Evolutionary conservation across 1,140 invertebrate species (phyloP).

Genomic region (Episyrphus balteatus): DNA sequence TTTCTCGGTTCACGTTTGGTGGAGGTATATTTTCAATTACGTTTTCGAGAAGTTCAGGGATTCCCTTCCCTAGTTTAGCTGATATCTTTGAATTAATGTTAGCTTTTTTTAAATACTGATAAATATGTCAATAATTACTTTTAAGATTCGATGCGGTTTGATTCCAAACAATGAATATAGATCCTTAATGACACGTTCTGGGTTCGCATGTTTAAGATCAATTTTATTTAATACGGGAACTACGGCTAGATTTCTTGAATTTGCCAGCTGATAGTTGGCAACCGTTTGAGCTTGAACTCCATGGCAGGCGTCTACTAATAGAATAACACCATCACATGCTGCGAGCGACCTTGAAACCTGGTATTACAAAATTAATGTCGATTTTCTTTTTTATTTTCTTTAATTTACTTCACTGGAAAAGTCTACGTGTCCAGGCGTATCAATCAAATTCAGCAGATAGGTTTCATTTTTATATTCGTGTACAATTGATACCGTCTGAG

Average conservation of each 20-base stretch:
- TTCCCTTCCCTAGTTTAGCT: conserved; percentile 78
- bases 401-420: conserved; percentile 97
- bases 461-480: conserved; percentile 52
- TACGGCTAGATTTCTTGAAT: conserved; percentile 67
- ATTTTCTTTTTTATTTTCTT: neutral
- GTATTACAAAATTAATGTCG: neutral
- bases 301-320: conserved; percentile 94
- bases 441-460: conserved; percentile 93
- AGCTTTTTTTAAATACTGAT: neutral
- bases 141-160: conserved; percentile 44
- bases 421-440: conserved; percentile 98
- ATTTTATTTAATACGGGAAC: conserved; percentile 96
- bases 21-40: conserved; percentile 70
- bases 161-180: conserved; percentile 79
- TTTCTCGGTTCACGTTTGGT: conserved; percentile 48
- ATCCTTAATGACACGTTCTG: conserved; percentile 67
- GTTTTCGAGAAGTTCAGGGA: conserved; percentile 62
- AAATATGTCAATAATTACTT: conserved; percentile 40
- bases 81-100: conserved; percentile 51
- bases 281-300: conserved; percentile 96
- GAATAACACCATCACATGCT: conserved; percentile 89
- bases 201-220: conserved; percentile 84
- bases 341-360: conserved; percentile 69
- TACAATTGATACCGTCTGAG: conserved; percentile 85
- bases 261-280: conserved; percentile 90